Conservation (phyloP, 2,888 invertebrate genomes). For the Caprella mutica region DNA sequence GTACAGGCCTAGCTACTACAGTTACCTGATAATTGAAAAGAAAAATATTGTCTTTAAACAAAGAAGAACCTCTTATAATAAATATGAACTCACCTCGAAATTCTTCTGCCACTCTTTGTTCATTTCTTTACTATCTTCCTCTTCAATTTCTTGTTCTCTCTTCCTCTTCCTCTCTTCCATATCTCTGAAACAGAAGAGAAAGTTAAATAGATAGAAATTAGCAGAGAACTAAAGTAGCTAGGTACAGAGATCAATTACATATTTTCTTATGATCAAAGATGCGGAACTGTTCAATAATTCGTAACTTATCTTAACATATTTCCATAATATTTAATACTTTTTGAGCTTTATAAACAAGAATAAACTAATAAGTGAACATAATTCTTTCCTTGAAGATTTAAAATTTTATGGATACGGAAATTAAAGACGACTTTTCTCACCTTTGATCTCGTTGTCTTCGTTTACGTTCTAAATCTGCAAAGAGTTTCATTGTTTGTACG, state of each 20-base stretch:
- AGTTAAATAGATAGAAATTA: too few relatives aligned
- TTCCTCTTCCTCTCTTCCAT: conserved; percentile 81
- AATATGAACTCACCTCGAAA: conserved; percentile 62
- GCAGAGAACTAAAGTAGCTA: too few relatives aligned
- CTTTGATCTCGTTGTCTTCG: conserved; percentile 71
- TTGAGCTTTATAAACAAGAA: too few relatives aligned
- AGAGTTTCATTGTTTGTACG: conserved; percentile 96
- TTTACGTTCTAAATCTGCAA: conserved; percentile 91
- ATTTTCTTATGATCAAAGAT: too few relatives aligned
- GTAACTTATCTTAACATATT: too few relatives aligned
- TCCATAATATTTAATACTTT: too few relatives aligned
- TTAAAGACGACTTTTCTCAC: conserved; percentile 55
- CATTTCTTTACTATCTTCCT: conserved; percentile 74
- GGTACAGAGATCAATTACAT: too few relatives aligned
- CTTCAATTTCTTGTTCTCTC: conserved; percentile 82
- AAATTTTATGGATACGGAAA: too few relatives aligned
- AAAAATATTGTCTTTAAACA: background rate
- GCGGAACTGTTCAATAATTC: too few relatives aligned
- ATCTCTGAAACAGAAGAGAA: too few relatives aligned
- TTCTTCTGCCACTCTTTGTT: conserved; percentile 98
- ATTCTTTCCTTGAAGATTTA: too few relatives aligned
- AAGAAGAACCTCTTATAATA: background rate
- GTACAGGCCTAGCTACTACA: background rate
- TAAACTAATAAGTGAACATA: too few relatives aligned
- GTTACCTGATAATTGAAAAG: background rate